Conservation (phyloP, 2,113 vertebrate genomes). For the Charadrius vociferus region DNA sequence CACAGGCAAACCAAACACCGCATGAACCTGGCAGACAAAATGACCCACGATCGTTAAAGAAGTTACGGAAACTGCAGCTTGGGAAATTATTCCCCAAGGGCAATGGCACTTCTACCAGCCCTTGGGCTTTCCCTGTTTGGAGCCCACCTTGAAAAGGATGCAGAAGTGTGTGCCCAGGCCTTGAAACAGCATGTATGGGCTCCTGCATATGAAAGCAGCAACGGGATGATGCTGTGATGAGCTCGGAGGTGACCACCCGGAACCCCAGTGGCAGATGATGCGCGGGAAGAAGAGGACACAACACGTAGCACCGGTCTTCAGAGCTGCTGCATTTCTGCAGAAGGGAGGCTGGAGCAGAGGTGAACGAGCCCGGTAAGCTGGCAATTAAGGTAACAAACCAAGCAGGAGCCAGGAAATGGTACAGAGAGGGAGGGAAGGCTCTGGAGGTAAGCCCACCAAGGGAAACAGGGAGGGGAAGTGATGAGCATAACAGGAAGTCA, state of each 20-base stretch:
- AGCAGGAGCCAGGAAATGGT: background rate
- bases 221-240: background rate
- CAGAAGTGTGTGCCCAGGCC: background rate
- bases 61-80: background rate
- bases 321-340: background rate
- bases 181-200: background rate
- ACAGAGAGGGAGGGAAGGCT: background rate
- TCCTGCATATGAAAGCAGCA: background rate
- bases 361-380: background rate
- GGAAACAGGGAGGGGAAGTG: background rate
- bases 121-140: background rate
- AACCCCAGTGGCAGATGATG: background rate
- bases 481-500: background rate
- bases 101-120: background rate
- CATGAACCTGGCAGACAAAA: background rate
- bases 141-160: background rate
- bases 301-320: background rate
- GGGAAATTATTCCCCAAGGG: background rate
- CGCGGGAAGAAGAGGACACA: background rate
- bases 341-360: background rate
- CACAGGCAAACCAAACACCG: background rate
- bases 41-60: background rate
- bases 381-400: background rate
- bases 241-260: accelerated
- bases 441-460: background rate